Base-by-base conservation (phyloP, 2,888 invertebrate species). In the Incurvaria masculella region DNA sequence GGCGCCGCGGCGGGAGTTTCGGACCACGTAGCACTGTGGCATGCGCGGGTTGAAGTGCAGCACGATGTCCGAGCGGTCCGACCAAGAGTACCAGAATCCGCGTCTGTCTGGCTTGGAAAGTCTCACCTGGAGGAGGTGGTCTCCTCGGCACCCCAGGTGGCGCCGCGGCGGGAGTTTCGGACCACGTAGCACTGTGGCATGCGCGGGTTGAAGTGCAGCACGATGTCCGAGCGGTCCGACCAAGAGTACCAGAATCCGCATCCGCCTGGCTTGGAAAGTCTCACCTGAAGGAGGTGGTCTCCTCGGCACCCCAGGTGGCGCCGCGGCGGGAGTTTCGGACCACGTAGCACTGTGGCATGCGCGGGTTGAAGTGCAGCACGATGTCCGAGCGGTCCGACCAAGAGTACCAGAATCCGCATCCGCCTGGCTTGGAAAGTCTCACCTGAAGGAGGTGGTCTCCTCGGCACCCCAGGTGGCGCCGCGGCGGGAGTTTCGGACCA, bases 281-380 rank as follows among this genome's bases (percentile, higher is more conserved):
- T n/a, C n/a, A 69, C 83, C 71, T 61, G 65, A 75, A 62, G 59
- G 82, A 53, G 65, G 79, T 85, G n/a, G 87, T 87, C 61, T 93
- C 92, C 61, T 93, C 93, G 1, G 66, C 62, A 1, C 87, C 88
- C 92, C 93, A 94, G 45, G 75, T 72, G 46, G 84, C 84, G 55
- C 82, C 82, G n/a, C 82, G 65, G 48, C 82, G 81, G 2, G 84
- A 81, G 65, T 92, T 93, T 53, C 92, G 78, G 1, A 92, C 91
- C 39, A 92, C 85, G 61, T 88, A 89, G 51, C 83, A 82, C 61
- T 89, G 86, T 49, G 87, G 87, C 55, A 92, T 69, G 16, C 93
- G 85, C 6, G 90, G 89, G 69, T 92, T 92, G 59, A 94, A 84
- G 65, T 93, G 93, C 27, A 92, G 76, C 0, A 88, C 89, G n/a